Percentiles rank a stretch among this genome's conserved stretches.
Conservation (phyloP, 2,113 vertebrate species). For the Anoura caudifer region DNA sequence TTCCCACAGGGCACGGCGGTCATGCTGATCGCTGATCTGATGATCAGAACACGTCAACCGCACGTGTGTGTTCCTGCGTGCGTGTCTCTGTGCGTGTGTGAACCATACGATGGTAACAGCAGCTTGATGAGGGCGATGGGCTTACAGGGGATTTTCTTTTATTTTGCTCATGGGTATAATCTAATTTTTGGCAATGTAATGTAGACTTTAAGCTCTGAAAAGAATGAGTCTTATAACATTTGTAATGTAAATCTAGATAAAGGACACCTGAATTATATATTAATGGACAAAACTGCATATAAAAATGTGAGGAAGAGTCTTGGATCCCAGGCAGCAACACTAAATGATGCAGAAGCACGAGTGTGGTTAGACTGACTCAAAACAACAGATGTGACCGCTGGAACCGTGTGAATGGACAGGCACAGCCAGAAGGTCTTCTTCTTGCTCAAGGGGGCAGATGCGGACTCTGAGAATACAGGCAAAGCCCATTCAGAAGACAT, state of each 20-base stretch:
- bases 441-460: fast-evolving
- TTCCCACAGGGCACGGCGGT: not conserved
- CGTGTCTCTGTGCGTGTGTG: not conserved
- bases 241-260: not conserved
- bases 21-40: fast-evolving
- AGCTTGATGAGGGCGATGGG: not conserved
- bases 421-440: not conserved
- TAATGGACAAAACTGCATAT: not conserved
- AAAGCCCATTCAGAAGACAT: not conserved
- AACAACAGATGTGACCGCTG: not conserved
- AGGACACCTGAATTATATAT: not conserved
- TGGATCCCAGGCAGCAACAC: not conserved
- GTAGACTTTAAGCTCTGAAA: not conserved
- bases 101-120: not conserved
- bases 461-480: not conserved
- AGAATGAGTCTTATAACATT: not conserved
- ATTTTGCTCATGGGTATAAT: not conserved
- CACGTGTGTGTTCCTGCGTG: not conserved
- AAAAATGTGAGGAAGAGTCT: not conserved
- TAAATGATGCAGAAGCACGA: not conserved
- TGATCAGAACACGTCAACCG: fast-evolving
- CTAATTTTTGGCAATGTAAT: not conserved
- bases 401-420: not conserved
- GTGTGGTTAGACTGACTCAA: not conserved
- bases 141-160: not conserved